These are phyloP conservation scores for Acipenser ruthenus DNA, from an alignment of 2,797 vertebrate genomes.

Conservation along the genomic window DNA sequence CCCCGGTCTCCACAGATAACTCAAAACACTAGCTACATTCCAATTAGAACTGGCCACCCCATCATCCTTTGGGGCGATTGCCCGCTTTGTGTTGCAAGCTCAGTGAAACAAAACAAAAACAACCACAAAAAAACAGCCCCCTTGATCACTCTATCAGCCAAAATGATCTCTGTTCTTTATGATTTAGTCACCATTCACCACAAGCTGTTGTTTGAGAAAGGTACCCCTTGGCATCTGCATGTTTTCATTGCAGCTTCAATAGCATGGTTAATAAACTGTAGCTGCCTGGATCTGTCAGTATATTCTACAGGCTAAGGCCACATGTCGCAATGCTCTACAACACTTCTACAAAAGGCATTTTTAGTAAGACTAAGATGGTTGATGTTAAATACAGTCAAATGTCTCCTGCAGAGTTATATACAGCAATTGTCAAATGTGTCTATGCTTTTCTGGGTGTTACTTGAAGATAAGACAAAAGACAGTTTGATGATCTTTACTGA, in stretches of 20 bases:
- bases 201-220: conserved; percentile 5
- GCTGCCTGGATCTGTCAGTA: not conserved
- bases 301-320: not conserved
- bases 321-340: too few species aligned
- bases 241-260: conserved; percentile 1
- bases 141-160: not conserved
- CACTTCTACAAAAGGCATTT: too few species aligned
- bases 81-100: conserved; percentile 13
- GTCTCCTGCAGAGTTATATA: too few species aligned
- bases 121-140: not conserved
- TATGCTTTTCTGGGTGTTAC: too few species aligned
- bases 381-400: too few species aligned
- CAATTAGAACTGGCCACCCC: conserved; percentile 39
- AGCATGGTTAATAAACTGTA: not conserved
- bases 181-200: conserved; percentile 11
- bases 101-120: conserved; percentile 1
- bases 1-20: conserved; percentile 47
- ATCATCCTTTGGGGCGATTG: conserved; percentile 21
- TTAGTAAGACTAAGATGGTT: too few species aligned
- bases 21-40: conserved; percentile 38
- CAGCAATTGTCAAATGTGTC: too few species aligned
- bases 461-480: too few species aligned
- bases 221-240: conserved; percentile 4
- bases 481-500: too few species aligned
- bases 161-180: not conserved